phyloP scores from a whole-genome alignment of 2,888 invertebrate species.

The Teleiodes luculella region DNA sequence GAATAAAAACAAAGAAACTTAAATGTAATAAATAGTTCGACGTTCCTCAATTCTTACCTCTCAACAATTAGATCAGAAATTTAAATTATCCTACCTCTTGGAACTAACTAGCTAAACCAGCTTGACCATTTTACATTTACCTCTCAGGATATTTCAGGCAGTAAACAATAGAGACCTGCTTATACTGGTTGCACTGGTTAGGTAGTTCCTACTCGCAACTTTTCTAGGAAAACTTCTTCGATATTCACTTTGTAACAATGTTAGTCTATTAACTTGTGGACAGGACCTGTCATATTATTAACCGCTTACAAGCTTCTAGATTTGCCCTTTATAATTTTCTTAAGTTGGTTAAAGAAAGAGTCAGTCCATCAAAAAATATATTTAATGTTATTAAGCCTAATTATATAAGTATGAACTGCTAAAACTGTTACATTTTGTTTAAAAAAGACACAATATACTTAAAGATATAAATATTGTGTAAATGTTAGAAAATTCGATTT shows the following conservation, averaged over 20 bases:
- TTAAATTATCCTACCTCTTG: conserved; percentile 2
- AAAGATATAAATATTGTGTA: no score
- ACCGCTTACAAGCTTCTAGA: conserved; percentile 49
- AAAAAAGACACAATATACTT: no score
- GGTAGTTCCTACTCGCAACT: conserved; percentile 30
- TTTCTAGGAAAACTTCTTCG: conserved; percentile 41
- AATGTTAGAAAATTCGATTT: no score
- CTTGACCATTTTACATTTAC: neutral
- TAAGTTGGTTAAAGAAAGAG: no score
- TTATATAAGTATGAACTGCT: no score
- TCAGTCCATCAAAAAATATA: no score
- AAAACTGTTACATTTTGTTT: no score
- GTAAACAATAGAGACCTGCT: neutral
- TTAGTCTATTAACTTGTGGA: conserved; percentile 66
- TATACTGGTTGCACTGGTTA: neutral
- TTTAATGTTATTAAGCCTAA: no score
- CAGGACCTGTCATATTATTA: conserved; percentile 66
- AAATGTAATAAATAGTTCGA: no score
- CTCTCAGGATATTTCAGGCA: neutral
- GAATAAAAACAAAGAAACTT: no score
- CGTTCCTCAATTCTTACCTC: neutral
- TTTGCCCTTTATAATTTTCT: no score
- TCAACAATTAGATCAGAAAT: neutral
- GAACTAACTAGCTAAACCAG: neutral
- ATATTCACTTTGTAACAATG: conserved; percentile 67